Conservation (phyloP, 1,140 invertebrate genomes). For the Babylonia areolata region DNA sequence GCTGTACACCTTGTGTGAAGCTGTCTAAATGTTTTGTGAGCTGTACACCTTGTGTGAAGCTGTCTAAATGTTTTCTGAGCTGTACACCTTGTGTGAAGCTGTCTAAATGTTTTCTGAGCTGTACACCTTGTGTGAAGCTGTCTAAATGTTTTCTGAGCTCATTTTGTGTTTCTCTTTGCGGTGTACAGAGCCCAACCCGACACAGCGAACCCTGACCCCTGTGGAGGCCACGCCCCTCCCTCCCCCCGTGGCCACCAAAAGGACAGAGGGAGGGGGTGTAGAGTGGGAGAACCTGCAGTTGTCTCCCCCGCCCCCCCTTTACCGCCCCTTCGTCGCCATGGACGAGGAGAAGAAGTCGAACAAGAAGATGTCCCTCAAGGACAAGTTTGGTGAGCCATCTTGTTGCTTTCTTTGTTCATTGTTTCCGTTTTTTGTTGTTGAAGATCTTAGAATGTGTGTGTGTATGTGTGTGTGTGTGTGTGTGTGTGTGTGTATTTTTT, state of each 20-base stretch:
- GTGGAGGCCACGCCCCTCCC: conserved; percentile 55
- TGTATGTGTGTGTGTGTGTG: background rate
- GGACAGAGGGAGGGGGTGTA: conserved; percentile 59
- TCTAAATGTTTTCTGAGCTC: too few species aligned
- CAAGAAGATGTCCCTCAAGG: conserved; percentile 25
- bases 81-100: too few species aligned
- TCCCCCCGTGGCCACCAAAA: conserved; percentile 57
- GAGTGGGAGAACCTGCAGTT: conserved; percentile 62
- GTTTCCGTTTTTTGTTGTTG: background rate
- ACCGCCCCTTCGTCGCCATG: conserved; percentile 65
- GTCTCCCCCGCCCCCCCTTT: conserved; percentile 71
- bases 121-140: too few species aligned
- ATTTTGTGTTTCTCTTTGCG: background rate
- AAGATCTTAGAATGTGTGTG: too few species aligned
- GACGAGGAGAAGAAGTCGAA: conserved; percentile 44
- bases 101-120: too few species aligned
- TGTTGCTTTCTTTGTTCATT: background rate
- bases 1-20: too few species aligned
- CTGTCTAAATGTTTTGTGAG: too few species aligned
- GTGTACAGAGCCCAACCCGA: background rate
- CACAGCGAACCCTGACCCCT: background rate
- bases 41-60: too few species aligned
- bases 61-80: too few species aligned
- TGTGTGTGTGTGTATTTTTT: too few species aligned
- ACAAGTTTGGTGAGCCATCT: conserved; percentile 35